A percentile compares a stretch with the other conserved stretches of the same genome.
phyloP scores from a whole-genome alignment of 92 coral and sea anemone genomes.

The Metridium senile region DNA sequence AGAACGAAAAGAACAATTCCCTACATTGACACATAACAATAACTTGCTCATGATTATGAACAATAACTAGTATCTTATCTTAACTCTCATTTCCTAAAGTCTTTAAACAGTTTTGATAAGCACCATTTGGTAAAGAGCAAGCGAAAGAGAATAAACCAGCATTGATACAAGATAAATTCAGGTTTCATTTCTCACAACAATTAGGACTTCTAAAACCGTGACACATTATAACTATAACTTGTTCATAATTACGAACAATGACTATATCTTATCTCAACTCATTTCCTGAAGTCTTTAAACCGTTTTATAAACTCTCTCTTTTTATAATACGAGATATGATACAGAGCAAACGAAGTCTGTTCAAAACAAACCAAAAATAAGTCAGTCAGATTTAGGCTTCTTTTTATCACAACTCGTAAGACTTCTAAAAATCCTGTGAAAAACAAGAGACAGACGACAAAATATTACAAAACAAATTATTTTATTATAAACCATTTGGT shows the following conservation, averaged over 20 bases:
- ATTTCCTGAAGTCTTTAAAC: neutral
- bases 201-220: no score
- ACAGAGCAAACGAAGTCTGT: neutral
- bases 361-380: neutral
- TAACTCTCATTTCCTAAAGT: neutral
- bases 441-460: neutral
- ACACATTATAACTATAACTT: neutral
- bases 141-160: no score
- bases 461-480: slow-evolving; percentile 1
- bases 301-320: neutral
- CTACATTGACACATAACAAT: neutral
- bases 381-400: neutral
- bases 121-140: no score
- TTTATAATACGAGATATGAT: no score
- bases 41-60: neutral
- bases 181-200: no score
- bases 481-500: neutral
- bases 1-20: neutral
- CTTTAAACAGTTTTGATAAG: no score
- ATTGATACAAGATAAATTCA: no score
- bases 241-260: neutral
- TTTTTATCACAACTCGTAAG: neutral
- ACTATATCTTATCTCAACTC: neutral
- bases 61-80: neutral
- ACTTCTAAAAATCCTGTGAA: neutral